Evolutionary conservation across 2,888 invertebrate genomes (phyloP).

Genomic region (Romanomermis culicivorax): DNA sequence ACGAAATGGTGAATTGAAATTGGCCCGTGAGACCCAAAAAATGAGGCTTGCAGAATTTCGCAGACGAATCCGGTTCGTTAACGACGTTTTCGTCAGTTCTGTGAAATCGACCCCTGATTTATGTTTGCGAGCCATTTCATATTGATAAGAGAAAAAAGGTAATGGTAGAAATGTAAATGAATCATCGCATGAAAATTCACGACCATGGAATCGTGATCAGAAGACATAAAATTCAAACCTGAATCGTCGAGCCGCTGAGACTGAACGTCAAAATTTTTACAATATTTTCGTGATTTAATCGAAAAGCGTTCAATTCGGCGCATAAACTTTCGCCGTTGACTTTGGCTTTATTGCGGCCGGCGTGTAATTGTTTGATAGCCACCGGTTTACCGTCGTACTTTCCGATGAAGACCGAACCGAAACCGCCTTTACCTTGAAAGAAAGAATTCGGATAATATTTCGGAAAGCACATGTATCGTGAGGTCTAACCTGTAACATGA

Average conservation of each 20-base stretch:
- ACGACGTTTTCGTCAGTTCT: too few species aligned
- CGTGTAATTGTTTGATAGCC: constrained; percentile 12
- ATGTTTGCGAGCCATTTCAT: too few species aligned
- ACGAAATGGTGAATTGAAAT: too few species aligned
- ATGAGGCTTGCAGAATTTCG: too few species aligned
- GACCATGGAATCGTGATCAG: neutral
- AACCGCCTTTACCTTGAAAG: constrained; percentile 11
- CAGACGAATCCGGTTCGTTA: too few species aligned
- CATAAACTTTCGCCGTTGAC: neutral
- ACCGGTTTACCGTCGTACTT: constrained; percentile 6
- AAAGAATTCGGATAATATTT: too few species aligned
- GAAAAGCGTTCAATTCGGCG: constrained; percentile 11
- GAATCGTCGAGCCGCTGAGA: neutral
- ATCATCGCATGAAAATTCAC: neutral
- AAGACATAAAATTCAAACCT: too few species aligned
- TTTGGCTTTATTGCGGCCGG: too few species aligned
- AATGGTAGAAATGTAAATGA: neutral
- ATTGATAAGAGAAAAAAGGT: neutral
- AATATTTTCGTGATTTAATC: constrained; percentile 10
- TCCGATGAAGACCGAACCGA: constrained; percentile 10
- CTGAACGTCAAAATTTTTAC: constrained; percentile 11
- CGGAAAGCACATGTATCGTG: neutral
- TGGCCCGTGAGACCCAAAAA: too few species aligned
- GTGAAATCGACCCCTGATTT: too few species aligned
- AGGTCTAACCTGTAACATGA: too few species aligned